These are phyloP conservation scores for Chesias legatella DNA, from an alignment of 2,888 invertebrate genomes.

Conservation along the genomic window DNA sequence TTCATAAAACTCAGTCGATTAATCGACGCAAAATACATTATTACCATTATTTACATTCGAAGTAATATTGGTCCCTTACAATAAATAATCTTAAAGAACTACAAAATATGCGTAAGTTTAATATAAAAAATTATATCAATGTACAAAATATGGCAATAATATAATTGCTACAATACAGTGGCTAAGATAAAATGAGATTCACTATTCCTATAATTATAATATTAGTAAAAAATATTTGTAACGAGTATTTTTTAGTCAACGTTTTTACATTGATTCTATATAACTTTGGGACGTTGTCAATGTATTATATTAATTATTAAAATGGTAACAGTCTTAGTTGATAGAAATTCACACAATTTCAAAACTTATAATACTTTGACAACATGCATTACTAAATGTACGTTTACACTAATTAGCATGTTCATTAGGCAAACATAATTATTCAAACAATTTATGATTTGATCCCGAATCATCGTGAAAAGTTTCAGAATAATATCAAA, in stretches of 20 bases:
- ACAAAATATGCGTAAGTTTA: not conserved
- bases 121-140: constrained; percentile 1
- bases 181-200: constrained; percentile 50
- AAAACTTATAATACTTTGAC: constrained; percentile 51
- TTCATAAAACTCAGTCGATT: constrained; percentile 15
- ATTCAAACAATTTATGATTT: too few relatives aligned
- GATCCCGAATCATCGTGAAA: too few relatives aligned
- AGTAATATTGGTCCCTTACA: constrained; percentile 20
- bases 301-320: constrained; percentile 38
- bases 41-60: constrained; percentile 22
- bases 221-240: constrained; percentile 12
- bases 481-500: too few relatives aligned
- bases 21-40: constrained; percentile 28
- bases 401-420: constrained; percentile 7
- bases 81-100: constrained; percentile 15
- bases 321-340: constrained; percentile 25
- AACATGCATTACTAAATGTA: constrained; percentile 49
- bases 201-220: not conserved
- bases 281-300: constrained; percentile 57
- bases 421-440: not conserved
- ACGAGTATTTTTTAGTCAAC: too few relatives aligned
- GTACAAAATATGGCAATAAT: constrained; percentile 44
- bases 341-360: constrained; percentile 23
- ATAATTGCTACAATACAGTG: constrained; percentile 32
- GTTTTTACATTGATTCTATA: too few relatives aligned